A percentile compares a stretch with the other conserved stretches of the same genome.
Evolutionary conservation across 1,140 invertebrate genomes (phyloP).

Genomic region (Plectrocnemia conspersa): DNA sequence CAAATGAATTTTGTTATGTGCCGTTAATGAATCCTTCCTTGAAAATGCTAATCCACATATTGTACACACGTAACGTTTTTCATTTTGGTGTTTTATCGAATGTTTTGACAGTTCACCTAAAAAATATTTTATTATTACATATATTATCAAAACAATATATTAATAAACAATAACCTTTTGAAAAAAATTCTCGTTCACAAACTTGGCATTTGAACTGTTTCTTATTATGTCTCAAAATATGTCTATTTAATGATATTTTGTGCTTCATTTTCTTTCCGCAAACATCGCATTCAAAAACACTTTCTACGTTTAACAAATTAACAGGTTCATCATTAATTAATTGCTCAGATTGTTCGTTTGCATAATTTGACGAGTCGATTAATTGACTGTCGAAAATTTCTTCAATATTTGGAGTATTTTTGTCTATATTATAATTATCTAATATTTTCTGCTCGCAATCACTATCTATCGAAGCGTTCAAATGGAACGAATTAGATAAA

Average conservation of each 20-base stretch:
- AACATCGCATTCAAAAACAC: constrained; percentile 2
- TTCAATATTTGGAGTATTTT: too few relatives aligned
- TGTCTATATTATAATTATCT: not conserved
- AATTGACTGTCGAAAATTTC: too few relatives aligned
- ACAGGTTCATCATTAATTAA: too few relatives aligned
- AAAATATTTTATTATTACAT: constrained; percentile 2
- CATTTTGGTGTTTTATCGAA: not conserved
- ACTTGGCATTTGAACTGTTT: constrained; percentile 6
- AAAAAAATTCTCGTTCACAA: constrained; percentile 9
- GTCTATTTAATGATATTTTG: constrained; percentile 3
- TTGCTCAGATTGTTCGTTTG: too few relatives aligned
- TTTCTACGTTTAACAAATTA: not conserved
- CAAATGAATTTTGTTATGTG: constrained; percentile 8
- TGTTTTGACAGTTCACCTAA: constrained; percentile 14
- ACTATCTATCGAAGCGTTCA: not conserved
- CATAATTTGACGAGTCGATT: too few relatives aligned
- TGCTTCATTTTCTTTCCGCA: constrained; percentile 8
- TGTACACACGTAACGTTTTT: constrained; percentile 11
- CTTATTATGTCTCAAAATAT: constrained; percentile 7
- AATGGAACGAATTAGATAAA: not conserved
- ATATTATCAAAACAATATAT: not conserved
- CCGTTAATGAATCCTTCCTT: constrained; percentile 18
- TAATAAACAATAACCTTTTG: constrained; percentile 11
- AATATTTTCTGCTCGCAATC: not conserved
- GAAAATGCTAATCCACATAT: constrained; percentile 14